Conservation (phyloP, 2,888 invertebrate species). For the Parasteatoda lunata region DNA sequence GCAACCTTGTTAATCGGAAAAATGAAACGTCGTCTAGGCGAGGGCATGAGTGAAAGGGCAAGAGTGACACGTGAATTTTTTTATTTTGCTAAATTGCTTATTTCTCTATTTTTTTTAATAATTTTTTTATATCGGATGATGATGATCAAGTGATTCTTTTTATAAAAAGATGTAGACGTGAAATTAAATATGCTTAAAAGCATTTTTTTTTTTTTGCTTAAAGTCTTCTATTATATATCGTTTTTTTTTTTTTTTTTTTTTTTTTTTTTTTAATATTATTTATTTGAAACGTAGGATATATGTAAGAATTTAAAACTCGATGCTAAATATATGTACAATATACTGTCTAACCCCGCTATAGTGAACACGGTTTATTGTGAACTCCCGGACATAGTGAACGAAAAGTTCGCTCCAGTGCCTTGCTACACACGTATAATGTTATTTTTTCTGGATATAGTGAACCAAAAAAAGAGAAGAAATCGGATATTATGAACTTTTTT, state of each 20-base stretch:
- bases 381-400: no score
- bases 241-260: neutral
- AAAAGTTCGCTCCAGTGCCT: no score
- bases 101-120: neutral
- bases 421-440: no score
- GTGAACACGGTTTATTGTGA: no score
- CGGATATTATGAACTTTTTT: no score
- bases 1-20: constrained; percentile 34
- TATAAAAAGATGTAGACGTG: neutral
- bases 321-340: no score
- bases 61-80: constrained; percentile 5
- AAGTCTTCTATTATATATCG: neutral
- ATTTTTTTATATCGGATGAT: constrained; percentile 29
- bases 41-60: neutral
- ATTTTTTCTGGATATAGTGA: no score
- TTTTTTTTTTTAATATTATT: neutral
- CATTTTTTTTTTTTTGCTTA: neutral
- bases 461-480: no score
- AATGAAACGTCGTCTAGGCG: constrained; percentile 8
- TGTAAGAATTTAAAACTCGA: no score
- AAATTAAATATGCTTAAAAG: neutral
- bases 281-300: no score
- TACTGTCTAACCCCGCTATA: no score
- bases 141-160: constrained; percentile 39
- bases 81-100: neutral